Base-by-base conservation (phyloP, 2,797 vertebrate species). In the Tolypeutes matacus region DNA sequence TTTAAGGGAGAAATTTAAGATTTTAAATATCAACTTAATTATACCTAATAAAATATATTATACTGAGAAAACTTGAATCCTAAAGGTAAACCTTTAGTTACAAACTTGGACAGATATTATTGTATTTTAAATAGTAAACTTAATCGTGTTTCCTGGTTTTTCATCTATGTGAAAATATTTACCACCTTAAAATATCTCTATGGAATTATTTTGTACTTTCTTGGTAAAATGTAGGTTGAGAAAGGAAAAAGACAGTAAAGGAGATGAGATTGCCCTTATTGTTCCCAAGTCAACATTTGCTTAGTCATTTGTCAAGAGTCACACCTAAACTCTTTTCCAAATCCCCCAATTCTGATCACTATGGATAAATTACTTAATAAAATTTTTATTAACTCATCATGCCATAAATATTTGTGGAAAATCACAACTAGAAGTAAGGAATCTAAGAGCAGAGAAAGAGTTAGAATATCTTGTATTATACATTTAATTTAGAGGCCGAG, bases 91-190 rank as follows among this genome's bases (percentile, higher is more conserved):
- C 1, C 21, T 82, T 69, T 49, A 56, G 12, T 72, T 82, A 72
- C 69, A 92, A 67, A 21, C 12, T 62, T 46, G 5, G 18, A 20
- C 42, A 34, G 29, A 93, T 86, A 62, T 46, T 92, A 42, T 29
- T 77, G 7, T 67, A 73, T 73, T 83, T 95, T 84, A 84, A 93
- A 49, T 29, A 51, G 39, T 67, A 86, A 42, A 64, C 3, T 65
- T 36, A 39, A 83, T 14, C 65, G 6, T 34, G 11, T 73, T 72
- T 80, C 34, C 7, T 85, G 6, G 31, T 34, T 76, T 58, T 7
- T 85, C 85, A 72, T 9, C n/a, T 51, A 25, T 12, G 5, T 94
- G 27, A 72, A 80, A 76, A 70, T 39, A 7, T 80, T 70, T 53
- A 70, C 11, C 15, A 51, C 3, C 15, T 5, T 75, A 85, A 81